A percentile compares a stretch with the other conserved stretches of the same genome.
Conservation (phyloP, 1,140 invertebrate species). For the Pinna nobilis region DNA sequence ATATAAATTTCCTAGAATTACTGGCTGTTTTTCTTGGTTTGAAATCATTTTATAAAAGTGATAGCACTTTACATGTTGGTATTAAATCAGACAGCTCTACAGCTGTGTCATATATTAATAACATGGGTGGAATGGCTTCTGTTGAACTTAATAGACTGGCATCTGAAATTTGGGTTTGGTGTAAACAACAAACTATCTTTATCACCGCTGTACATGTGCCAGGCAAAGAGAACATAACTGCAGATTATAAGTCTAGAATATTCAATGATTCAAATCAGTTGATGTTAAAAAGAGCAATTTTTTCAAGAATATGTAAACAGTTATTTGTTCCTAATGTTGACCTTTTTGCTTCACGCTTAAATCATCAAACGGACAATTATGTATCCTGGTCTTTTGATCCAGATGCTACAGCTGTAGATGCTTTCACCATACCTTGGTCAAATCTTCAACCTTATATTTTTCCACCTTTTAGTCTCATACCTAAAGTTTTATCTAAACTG, state of each 20-base stretch:
- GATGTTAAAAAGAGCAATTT: conserved; percentile 35
- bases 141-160: conserved; percentile 31
- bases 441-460: conserved; percentile 27
- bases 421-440: conserved; percentile 29
- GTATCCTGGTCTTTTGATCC: too few relatives aligned
- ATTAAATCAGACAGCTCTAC: conserved; percentile 39
- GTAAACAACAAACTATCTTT: conserved; percentile 33
- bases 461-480: conserved; percentile 42
- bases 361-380: too few relatives aligned
- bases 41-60: conserved; percentile 16
- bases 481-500: conserved; percentile 24
- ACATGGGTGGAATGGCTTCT: conserved; percentile 43
- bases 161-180: conserved; percentile 43
- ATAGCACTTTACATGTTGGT: conserved; percentile 22
- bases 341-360: conserved; percentile 49
- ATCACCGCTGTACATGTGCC: conserved; percentile 22
- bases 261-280: conserved; percentile 39
- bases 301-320: conserved; percentile 7
- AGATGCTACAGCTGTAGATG: too few relatives aligned
- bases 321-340: conserved; percentile 31
- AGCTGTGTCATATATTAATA: conserved; percentile 42
- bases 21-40: conserved; percentile 20
- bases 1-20: not conserved
- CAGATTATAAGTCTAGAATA: conserved; percentile 29
- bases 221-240: conserved; percentile 31